A percentile compares a stretch with the other conserved stretches of the same genome.
phyloP scores from a whole-genome alignment of 2,113 vertebrate genomes.

The Brachypteracias leptosomus region DNA sequence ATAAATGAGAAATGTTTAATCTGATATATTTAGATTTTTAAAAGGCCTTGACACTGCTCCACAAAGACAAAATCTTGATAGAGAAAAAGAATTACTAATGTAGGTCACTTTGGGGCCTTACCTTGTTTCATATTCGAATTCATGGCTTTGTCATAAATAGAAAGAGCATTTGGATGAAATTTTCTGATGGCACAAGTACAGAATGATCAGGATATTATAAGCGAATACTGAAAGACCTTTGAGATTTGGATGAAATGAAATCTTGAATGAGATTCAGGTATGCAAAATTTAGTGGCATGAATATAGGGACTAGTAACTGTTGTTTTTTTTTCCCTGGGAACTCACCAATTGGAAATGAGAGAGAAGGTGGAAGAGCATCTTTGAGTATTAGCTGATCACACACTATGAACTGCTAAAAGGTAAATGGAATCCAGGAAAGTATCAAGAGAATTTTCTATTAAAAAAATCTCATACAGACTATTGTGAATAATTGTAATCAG shows the following conservation, averaged over 20 bases:
- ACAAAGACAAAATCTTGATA: conserved; percentile 20
- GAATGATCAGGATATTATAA: conserved; percentile 13
- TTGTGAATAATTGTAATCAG: not conserved
- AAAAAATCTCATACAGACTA: not conserved
- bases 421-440: not conserved
- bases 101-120: not conserved
- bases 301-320: not conserved
- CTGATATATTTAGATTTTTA: conserved; percentile 10
- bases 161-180: conserved; percentile 17
- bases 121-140: conserved; percentile 32
- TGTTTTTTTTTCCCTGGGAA: not conserved
- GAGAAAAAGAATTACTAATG: not conserved
- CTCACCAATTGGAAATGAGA: not conserved
- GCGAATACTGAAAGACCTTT: not conserved
- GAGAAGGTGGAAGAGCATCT: not conserved
- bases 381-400: not conserved
- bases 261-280: not conserved
- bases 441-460: not conserved
- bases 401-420: not conserved
- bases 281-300: not conserved
- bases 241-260: not conserved
- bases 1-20: conserved; percentile 37
- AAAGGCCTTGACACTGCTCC: not conserved
- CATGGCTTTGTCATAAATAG: not conserved
- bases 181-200: not conserved